phyloP scores from a whole-genome alignment of 1,140 invertebrate genomes.

The Halesus radiatus region DNA sequence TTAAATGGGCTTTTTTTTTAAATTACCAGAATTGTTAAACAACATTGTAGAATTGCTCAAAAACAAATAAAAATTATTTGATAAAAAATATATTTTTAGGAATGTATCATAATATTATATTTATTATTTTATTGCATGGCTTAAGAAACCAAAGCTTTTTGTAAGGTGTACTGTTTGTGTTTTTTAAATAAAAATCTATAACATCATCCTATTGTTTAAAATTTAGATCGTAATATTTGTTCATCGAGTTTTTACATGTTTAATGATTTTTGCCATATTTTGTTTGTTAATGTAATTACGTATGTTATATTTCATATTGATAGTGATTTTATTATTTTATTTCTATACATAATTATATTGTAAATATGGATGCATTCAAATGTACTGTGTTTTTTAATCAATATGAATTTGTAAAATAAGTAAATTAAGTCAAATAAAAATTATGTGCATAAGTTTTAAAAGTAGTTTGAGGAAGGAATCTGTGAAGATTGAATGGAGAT shows the following conservation, averaged over 20 bases:
- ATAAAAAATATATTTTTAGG: no score
- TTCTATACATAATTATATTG: neutral
- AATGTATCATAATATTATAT: neutral
- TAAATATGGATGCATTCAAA: neutral
- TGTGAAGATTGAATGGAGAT: no score
- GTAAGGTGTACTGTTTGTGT: constrained; percentile 5
- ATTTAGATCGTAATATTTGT: neutral
- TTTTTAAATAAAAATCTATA: constrained; percentile 4
- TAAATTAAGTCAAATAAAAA: no score
- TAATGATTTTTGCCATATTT: neutral
- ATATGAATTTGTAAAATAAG: no score
- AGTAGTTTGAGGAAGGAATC: no score
- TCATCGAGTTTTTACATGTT: no score
- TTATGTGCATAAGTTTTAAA: no score
- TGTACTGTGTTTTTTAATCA: neutral
- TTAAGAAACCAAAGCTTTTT: constrained; percentile 5
- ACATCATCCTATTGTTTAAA: neutral
- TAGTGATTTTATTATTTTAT: neutral
- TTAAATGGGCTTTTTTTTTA: no score
- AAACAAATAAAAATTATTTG: no score
- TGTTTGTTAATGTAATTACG: neutral
- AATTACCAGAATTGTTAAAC: no score
- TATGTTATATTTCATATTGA: neutral
- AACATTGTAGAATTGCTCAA: no score
- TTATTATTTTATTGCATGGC: constrained; percentile 4